Base-by-base conservation (phyloP, 2,113 vertebrate species). In the Cavia aperea region DNA sequence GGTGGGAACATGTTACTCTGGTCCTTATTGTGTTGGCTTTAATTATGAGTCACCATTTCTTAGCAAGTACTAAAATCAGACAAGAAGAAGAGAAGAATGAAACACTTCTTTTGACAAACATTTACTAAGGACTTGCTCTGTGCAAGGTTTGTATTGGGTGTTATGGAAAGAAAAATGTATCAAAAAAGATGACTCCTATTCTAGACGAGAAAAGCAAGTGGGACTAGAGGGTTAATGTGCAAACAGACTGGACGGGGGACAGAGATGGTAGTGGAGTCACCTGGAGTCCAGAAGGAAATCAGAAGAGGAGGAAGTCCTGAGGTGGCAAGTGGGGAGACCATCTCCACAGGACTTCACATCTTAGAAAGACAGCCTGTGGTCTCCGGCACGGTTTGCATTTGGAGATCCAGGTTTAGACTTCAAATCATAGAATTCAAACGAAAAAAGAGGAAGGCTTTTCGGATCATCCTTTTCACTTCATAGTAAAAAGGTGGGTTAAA, bases 1-100 rank as follows among this genome's bases (percentile, higher is more conserved):
- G 24, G 31, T 73, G 24, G 89, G 7, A 54, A 88, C 51, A 94
- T 84, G 94, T 33, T 86, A 31, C 63, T 86, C 43, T 46, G 66
- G 91, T 79, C 93, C 39, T 82, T 51, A 87, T 85, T 96, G 87
- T 89, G 68, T 78, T 91, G 86, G 24, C 24, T 91, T 96, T 78
- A 91, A 92, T 93, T 93, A 82, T 51, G 60, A 89, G 51, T 84
- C 12, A 72, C 60, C 21, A 83, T 94, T 93, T 93, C 89, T 81
- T 94, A 86, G 49, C 2, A 31, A 88, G 56, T 84, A 77, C 81
- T 87, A 56, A 96, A 19, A 58, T 39, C n/a, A 81, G 31, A 77
- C 49, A 86, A 84, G 51, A 94, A 39, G 51, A 82, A 23, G 31
- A 93, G n/a, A 81, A 77, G 62, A 87, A 81, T 54, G 62, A 79